Evolutionary conservation across 2,113 vertebrate species (phyloP), one percentile per base, ranked within the genome.

Genomic region (Nyctereutes procyonoides): DNA sequence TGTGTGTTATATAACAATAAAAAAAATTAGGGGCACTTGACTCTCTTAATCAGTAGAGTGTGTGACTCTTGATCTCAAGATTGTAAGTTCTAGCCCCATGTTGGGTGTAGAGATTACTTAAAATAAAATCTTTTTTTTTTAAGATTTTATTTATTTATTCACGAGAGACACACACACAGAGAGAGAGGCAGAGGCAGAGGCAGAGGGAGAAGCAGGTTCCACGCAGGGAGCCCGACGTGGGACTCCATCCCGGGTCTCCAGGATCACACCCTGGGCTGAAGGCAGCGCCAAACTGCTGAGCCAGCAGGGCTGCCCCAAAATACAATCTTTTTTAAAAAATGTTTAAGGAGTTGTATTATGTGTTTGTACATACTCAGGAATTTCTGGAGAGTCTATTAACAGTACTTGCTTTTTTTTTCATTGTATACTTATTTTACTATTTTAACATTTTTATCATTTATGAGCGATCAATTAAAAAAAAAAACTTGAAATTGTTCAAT

Each of bases 371-470:
- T 32, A 74, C 38, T n/a, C 24, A 96, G 93, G 53, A 88, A 53
- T 77, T 96, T 96, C 71, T 92, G 43, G 60, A 88, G 22, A 71
- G 26, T 77, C 58, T 77, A 58, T 95, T 71, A 84, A 79, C 22
- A 71, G 69, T 28, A 53, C 10, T 87, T 79, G 38, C 38, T 67
- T 51, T 69, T 71, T 71, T 71, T 69, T 56, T 80, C 11, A 88
- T 20, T 88, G 22, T 26, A 77, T 76, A 60, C 24, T 4, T 26
- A 26, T 69, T 83, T 95, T 51, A 43, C 74, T 87, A 11, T 79
- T 71, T 79, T 95, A 56, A 90, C 38, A 58, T 81, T 81, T 88
- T 96, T 74, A 82, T 81, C 58, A 92, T 58, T 82, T 74, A 55
- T 48, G n/a, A 92, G 76, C 56, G 48, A 5, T 81, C 74, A 22